phyloP scores from a whole-genome alignment of 2,113 vertebrate species.

The Archilochus colubris region DNA sequence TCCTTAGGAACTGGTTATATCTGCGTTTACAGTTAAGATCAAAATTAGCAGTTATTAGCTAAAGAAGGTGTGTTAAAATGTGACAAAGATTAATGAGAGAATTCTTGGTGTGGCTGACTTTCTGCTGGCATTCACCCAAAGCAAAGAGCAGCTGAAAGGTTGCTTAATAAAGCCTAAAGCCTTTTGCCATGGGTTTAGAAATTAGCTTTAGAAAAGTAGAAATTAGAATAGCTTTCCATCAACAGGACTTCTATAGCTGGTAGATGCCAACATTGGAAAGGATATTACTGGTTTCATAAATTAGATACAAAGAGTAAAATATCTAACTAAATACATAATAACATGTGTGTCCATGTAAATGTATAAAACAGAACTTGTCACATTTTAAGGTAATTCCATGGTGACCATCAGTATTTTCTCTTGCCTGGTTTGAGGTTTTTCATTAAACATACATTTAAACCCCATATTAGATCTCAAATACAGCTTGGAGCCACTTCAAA shows the following conservation, averaged over 20 bases:
- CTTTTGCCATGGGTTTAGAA: neutral
- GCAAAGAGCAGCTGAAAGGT: neutral
- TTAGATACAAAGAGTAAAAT: neutral
- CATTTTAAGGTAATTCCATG: neutral
- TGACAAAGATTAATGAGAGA: neutral
- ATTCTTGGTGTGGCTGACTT: neutral
- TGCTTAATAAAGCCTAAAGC: neutral
- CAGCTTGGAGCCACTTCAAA: neutral
- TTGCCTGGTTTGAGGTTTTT: neutral
- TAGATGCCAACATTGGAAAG: neutral
- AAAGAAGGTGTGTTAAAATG: neutral
- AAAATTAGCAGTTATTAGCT: neutral
- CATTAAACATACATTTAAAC: neutral
- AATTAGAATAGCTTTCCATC: neutral
- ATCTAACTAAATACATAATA: neutral
- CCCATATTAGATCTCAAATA: neutral
- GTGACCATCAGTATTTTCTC: neutral
- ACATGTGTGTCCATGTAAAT: neutral
- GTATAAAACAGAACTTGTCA: neutral
- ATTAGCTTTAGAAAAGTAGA: neutral
- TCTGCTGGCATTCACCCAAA: neutral
- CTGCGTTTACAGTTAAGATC: neutral
- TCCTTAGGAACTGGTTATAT: neutral
- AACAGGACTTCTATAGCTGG: neutral
- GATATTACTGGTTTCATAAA: neutral